Evolutionary conservation across 2,888 invertebrate species (phyloP), one percentile per base, ranked within the genome.

Genomic region (Caenorhabditis plicata): DNA sequence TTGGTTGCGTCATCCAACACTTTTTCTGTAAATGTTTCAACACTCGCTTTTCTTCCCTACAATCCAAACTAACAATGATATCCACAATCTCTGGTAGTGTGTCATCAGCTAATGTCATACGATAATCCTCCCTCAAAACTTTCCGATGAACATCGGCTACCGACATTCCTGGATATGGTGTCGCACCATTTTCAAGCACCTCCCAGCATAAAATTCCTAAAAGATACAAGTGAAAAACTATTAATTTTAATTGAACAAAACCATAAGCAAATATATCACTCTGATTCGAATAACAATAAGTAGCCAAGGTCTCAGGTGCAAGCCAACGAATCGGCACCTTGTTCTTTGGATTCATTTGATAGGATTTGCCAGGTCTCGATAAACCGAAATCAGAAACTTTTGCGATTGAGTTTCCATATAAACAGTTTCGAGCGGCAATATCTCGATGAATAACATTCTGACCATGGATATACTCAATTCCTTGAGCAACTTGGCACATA

Each of bases 251-350:
- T n/a, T n/a, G n/a, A n/a, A n/a, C n/a, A 15, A 40, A 26, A 19
- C 56, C 64, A 23, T 38, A 65, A 17, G 58, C 48, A 41, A 53
- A 71, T 3, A 71, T 64, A 47, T 74, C 74, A 8, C 70, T 65
- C 38, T 66, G 54, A 38, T 61, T 61, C 0, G 64, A 58, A 53
- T 69, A 73, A 8, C 47, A 41, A 26, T 42, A 50, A 1, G 51
- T 47, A 9, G 45, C 44, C 11, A 74, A 41, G 8, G 71, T 73
- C 42, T 74, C 74, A n/a, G 71, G 71, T 5, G 74, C 63, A 11
- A 74, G 50, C 73, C 73, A 74, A 29, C 68, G 45, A 35, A 74
- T 69, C 9, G 74, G 74, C 9, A 62, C 69, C 27, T 65, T 64
- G 22, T 44, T 44, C n/a, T 41, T 35, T 26, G 52, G 47, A 45